A percentile compares a stretch with the other conserved stretches of the same genome.
These are phyloP conservation scores for Rhimphoctona megacephalus DNA, from an alignment of 2,888 invertebrate species.

Conservation along the genomic window DNA sequence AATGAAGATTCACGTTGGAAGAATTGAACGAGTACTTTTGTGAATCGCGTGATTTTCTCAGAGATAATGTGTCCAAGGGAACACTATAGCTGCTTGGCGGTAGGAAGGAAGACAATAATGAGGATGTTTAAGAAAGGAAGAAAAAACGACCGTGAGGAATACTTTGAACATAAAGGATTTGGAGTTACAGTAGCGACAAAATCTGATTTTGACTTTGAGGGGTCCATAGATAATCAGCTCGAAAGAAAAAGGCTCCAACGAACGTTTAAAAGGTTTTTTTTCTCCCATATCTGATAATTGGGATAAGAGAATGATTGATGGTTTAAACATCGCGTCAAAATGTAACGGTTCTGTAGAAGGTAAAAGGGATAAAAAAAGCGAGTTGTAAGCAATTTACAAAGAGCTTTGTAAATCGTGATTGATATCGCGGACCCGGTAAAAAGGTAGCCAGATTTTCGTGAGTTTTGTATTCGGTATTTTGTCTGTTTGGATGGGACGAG, in stretches of 20 bases:
- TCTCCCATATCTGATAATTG: neutral
- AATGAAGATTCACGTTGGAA: slow-evolving; percentile 20
- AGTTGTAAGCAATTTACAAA: slow-evolving; percentile 16
- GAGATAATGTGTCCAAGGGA: slow-evolving; percentile 53
- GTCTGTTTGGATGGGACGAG: slow-evolving; percentile 17
- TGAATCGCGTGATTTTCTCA: slow-evolving; percentile 61
- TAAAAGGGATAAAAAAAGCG: slow-evolving; percentile 1
- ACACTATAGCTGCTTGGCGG: slow-evolving; percentile 4
- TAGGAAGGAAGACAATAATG: slow-evolving; percentile 22
- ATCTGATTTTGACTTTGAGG: slow-evolving; percentile 13
- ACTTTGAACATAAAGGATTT: slow-evolving; percentile 4
- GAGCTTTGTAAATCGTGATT: slow-evolving; percentile 6
- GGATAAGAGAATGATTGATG: slow-evolving; percentile 36
- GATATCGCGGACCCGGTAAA: slow-evolving; percentile 14
- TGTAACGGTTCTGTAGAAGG: slow-evolving; percentile 31
- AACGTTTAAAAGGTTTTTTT: slow-evolving; percentile 41
- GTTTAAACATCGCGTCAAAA: slow-evolving; percentile 28
- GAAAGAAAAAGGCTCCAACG: slow-evolving; percentile 23
- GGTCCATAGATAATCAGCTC: slow-evolving; percentile 34
- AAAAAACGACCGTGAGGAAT: neutral
- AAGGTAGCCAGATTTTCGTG: neutral
- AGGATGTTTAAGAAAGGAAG: slow-evolving; percentile 4
- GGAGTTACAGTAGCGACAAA: slow-evolving; percentile 34
- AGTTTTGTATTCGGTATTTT: slow-evolving; percentile 27
- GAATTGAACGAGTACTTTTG: neutral